phyloP scores from a whole-genome alignment of 2,113 vertebrate genomes.

The Tachysurus vachellii region DNA sequence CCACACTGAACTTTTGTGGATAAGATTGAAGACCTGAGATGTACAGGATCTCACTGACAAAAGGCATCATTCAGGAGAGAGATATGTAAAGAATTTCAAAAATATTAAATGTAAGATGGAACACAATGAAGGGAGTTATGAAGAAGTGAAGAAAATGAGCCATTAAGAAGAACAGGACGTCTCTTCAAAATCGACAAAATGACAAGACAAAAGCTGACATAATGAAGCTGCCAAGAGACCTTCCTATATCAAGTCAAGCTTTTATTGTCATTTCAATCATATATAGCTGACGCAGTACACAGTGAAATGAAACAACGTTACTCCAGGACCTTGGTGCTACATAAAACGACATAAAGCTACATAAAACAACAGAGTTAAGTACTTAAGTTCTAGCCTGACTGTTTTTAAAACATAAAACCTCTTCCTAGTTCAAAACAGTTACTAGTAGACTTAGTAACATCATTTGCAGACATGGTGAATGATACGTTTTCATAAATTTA shows the following conservation, averaged over 20 bases:
- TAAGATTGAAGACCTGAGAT: neutral
- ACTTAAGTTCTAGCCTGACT: neutral
- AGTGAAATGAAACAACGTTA: no score
- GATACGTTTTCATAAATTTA: neutral
- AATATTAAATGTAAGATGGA: neutral
- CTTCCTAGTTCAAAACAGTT: neutral
- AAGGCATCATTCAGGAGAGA: neutral
- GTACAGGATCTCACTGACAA: neutral
- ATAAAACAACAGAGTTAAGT: no score
- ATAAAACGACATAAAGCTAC: no score
- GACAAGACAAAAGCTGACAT: neutral
- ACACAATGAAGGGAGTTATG: neutral
- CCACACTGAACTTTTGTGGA: neutral
- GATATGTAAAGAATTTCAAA: neutral
- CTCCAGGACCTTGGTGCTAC: no score
- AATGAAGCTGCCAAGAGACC: neutral
- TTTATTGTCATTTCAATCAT: no score
- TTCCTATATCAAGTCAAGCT: neutral
- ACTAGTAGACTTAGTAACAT: neutral
- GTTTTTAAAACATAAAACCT: neutral
- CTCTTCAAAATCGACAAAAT: neutral
- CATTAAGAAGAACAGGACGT: neutral
- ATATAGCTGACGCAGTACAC: no score
- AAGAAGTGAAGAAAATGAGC: neutral
- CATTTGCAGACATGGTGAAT: neutral